These are phyloP conservation scores for Eupithecia pulchellata DNA, from an alignment of 2,888 invertebrate species.

Conservation along the genomic window DNA sequence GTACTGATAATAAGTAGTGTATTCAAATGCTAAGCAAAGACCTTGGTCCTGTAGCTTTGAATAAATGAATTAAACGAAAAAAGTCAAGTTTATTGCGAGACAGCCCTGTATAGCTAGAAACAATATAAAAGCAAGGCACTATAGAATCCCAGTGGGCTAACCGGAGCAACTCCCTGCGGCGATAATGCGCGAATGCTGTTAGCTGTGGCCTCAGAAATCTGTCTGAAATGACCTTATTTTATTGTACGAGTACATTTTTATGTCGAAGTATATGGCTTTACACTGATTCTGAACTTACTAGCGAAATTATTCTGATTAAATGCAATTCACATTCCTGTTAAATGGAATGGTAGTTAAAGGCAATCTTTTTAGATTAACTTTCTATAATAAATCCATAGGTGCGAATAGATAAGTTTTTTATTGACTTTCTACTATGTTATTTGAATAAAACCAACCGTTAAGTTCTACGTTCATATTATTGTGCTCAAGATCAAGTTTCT, in stretches of 20 bases:
- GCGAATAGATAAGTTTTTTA: background rate
- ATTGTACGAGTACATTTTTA: slow-evolving; percentile 24
- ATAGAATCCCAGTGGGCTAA: slow-evolving; percentile 37
- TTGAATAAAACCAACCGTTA: background rate
- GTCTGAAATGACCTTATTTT: slow-evolving; percentile 31
- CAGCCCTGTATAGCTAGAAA: slow-evolving; percentile 12
- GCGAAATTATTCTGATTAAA: background rate
- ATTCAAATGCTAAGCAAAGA: background rate
- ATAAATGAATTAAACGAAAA: background rate
- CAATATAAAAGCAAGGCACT: slow-evolving; percentile 31
- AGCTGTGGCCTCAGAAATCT: slow-evolving; percentile 51
- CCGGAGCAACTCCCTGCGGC: slow-evolving; percentile 47
- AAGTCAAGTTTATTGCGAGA: background rate
- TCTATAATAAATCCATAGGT: background rate
- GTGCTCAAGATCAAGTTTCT: slow-evolving; percentile 1
- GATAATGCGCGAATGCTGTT: slow-evolving; percentile 68
- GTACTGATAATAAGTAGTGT: background rate
- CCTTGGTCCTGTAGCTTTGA: background rate
- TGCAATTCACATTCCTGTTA: background rate
- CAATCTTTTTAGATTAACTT: background rate
- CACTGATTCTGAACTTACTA: slow-evolving; percentile 8
- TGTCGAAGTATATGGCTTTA: slow-evolving; percentile 12
- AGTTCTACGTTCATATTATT: background rate
- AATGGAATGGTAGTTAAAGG: background rate
- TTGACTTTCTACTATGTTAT: background rate